Base-by-base conservation (phyloP, 1,140 invertebrate genomes). In the Drosophila baimaii region DNA sequence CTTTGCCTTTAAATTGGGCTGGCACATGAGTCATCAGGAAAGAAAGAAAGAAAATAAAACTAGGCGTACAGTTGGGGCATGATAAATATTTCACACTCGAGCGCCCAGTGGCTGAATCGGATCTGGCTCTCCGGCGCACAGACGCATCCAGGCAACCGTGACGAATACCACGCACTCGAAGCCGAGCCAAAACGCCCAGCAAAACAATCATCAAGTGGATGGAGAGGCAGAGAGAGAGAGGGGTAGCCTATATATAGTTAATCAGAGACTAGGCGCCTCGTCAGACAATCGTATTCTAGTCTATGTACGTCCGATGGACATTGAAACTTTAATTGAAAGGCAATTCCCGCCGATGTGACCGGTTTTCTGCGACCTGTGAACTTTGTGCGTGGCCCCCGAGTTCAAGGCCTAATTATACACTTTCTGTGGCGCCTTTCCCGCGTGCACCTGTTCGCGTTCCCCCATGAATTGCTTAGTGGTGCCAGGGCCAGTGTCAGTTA, bases 111-210 rank as follows among this genome's bases (percentile, higher is more conserved):
- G 62, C 47, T 77, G 46, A 49, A 51, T 63, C n/a, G 35, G 68
- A 73, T 77, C 78, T 81, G 74, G 43, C 73, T 66, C 65, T 52
- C 37, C 37, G 65, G 65, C 66, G 62, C 81, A 85, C 81, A 85
- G 63, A 81, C 64, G 82, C 78, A 65, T 81, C 81, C 84, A 88
- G 68, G 72, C 68, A 83, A 86, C 43, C 82, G 58, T 86, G 71
- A 86, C 81, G 77, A 61, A 27, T 43, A 56, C 54, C 75, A 78
- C 73, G 72, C 81, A 84, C 51, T 49, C 49, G 29, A 70, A 52
- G 12, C 23, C 39, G 46, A 78, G 52, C 57, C 27, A 52, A 83
- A 69, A 71, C 69, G 69, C 63, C 59, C 63, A 68, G 37, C 52
- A 49, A 57, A 61, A 65, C 35, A 63, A 69, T 10, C 59, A 59